Evolutionary conservation across 2,797 vertebrate genomes (phyloP).

Genomic region (Pelochelys cantorii): DNA sequence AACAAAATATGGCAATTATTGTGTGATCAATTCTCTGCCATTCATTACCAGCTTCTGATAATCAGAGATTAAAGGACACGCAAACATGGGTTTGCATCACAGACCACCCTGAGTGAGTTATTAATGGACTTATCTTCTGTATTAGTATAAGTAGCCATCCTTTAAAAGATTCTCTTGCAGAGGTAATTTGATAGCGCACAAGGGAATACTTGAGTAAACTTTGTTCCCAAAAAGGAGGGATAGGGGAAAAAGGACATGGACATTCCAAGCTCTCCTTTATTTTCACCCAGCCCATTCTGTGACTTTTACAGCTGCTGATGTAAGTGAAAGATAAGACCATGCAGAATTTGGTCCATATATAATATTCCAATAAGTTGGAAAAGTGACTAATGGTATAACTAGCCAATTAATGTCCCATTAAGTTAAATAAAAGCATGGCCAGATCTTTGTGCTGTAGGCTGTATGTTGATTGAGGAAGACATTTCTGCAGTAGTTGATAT

Average conservation of each 20-base stretch:
- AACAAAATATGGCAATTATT: background rate
- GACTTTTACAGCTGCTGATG: background rate
- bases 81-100: background rate
- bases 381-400: background rate
- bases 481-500: background rate
- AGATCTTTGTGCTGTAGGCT: background rate
- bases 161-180: background rate
- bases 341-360: background rate
- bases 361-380: background rate
- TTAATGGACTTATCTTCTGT: background rate
- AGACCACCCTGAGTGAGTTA: background rate
- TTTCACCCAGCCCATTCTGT: background rate
- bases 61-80: background rate
- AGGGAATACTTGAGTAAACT: background rate
- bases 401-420: background rate
- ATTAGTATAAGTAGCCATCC: background rate
- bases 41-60: background rate
- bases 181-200: background rate
- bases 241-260: background rate
- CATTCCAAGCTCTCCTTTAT: background rate
- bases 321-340: background rate
- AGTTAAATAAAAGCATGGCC: fast-evolving
- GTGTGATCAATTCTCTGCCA: background rate
- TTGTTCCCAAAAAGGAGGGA: background rate
- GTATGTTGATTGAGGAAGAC: background rate